These are phyloP conservation scores for Drosophila barbarae DNA, from an alignment of 2,888 invertebrate species.

Conservation along the genomic window DNA sequence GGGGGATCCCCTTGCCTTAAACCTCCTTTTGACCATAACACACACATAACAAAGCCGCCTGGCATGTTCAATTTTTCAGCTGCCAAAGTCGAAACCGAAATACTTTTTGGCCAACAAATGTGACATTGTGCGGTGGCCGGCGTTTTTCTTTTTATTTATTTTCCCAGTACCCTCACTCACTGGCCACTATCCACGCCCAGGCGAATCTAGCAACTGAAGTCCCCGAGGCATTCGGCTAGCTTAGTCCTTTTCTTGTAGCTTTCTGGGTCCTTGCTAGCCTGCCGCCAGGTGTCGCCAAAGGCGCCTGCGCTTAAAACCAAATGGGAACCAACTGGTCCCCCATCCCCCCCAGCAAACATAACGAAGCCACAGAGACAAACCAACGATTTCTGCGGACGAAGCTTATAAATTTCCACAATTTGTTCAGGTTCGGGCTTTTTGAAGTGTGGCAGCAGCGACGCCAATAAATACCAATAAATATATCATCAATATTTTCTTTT, in stretches of 20 bases:
- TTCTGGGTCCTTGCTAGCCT: constrained; percentile 47
- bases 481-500: constrained; percentile 55
- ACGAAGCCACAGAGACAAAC: constrained; percentile 13
- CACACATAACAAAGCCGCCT: constrained; percentile 62
- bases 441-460: constrained; percentile 52
- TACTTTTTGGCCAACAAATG: constrained; percentile 51
- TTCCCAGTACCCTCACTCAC: constrained; percentile 33
- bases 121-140: constrained; percentile 54
- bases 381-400: constrained; percentile 17
- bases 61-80: constrained; percentile 33
- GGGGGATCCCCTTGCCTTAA: constrained; percentile 7
- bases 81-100: constrained; percentile 37
- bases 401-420: constrained; percentile 60
- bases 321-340: not conserved
- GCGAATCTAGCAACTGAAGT: constrained; percentile 20
- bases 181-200: constrained; percentile 39
- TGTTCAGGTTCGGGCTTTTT: constrained; percentile 57
- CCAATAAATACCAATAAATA: constrained; percentile 69
- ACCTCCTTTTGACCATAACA: constrained; percentile 59
- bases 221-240: constrained; percentile 22
- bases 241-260: constrained; percentile 1
- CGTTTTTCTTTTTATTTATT: constrained; percentile 28
- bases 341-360: too few relatives aligned
- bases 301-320: constrained; percentile 42
- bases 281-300: constrained; percentile 64